A percentile compares a stretch with the other conserved stretches of the same genome.
Evolutionary conservation across 2,113 vertebrate species (phyloP).

Genomic region (Equus quagga): DNA sequence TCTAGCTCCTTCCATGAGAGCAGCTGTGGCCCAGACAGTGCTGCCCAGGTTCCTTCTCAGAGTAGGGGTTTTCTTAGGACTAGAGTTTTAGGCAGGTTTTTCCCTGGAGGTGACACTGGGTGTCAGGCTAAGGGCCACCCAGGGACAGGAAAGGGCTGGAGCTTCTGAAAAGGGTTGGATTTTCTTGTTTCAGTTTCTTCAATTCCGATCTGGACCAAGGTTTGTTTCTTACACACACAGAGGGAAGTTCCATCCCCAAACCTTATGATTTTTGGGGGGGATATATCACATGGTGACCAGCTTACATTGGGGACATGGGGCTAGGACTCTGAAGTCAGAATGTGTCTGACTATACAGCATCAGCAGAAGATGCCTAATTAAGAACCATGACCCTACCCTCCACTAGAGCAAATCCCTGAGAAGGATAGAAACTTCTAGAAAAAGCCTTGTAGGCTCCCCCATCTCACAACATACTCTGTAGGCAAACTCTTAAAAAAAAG

Average conservation of each 20-base stretch:
- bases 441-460: background rate
- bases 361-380: background rate
- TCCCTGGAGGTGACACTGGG: background rate
- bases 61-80: slow-evolving; percentile 5
- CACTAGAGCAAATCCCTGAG: background rate
- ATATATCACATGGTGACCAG: background rate
- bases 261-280: background rate
- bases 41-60: background rate
- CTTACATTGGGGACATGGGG: background rate
- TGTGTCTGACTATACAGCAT: background rate
- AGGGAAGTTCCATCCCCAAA: background rate
- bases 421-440: background rate
- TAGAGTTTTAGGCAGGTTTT: background rate
- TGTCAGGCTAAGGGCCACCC: background rate
- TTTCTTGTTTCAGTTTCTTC: background rate
- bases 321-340: background rate
- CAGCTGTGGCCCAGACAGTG: background rate
- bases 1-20: background rate
- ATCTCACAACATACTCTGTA: background rate
- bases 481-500: background rate
- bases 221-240: background rate
- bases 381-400: background rate
- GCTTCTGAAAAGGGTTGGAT: background rate
- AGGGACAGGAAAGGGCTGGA: background rate
- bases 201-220: background rate